These are phyloP conservation scores for Chloebia gouldiae DNA, from an alignment of 2,113 vertebrate species.

Conservation along the genomic window DNA sequence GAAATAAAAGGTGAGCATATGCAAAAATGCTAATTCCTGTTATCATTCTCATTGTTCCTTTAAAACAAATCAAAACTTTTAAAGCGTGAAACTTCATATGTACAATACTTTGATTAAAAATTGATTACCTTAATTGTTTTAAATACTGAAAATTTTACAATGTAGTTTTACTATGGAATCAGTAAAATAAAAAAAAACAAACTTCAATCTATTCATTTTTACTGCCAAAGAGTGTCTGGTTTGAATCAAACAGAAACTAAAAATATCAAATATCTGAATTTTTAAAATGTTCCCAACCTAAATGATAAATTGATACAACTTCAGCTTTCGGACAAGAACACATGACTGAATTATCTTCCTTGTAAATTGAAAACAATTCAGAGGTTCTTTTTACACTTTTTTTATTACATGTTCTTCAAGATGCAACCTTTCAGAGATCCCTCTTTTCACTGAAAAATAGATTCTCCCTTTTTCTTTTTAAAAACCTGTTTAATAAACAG, in stretches of 20 bases:
- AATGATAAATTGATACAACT: neutral
- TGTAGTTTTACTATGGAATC: neutral
- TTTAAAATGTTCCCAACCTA: neutral
- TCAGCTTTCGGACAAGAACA: neutral
- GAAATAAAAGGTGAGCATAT: neutral
- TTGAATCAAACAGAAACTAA: neutral
- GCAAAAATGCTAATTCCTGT: neutral
- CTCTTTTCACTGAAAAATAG: slow-evolving; percentile 30
- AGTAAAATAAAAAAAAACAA: neutral
- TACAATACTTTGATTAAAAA: neutral
- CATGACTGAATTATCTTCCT: neutral
- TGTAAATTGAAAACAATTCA: neutral
- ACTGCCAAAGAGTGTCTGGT: neutral
- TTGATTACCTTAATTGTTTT: neutral
- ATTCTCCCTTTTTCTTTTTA: slow-evolving; percentile 33
- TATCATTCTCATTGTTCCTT: neutral
- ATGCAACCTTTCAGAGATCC: slow-evolving; percentile 5
- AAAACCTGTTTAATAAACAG: slow-evolving; percentile 56
- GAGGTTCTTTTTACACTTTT: neutral
- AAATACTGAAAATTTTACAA: neutral
- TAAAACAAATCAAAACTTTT: neutral
- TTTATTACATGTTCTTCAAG: slow-evolving; percentile 8
- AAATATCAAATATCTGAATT: neutral
- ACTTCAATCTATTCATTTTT: neutral
- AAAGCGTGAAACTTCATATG: neutral